These are phyloP conservation scores for Leptopilina boulardi DNA, from an alignment of 1,140 invertebrate species.

Conservation along the genomic window DNA sequence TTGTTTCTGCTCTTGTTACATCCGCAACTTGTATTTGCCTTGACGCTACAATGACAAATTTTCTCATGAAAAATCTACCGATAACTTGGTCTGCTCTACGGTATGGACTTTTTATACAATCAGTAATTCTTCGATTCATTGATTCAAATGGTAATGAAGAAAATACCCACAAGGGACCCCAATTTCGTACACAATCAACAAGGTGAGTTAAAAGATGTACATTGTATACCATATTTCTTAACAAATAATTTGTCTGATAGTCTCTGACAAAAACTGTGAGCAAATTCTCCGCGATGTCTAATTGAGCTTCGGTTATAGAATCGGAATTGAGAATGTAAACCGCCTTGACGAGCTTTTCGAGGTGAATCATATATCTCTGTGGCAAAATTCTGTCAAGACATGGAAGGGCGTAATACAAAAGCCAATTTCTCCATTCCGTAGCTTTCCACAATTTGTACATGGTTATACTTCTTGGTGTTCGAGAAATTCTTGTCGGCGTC, in stretches of 20 bases:
- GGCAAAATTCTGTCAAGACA: slow-evolving; percentile 29
- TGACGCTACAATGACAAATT: slow-evolving; percentile 26
- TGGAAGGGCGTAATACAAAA: no score
- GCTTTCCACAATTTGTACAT: slow-evolving; percentile 37
- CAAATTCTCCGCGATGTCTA: slow-evolving; percentile 33
- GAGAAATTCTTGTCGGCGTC: slow-evolving; percentile 34
- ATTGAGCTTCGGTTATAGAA: slow-evolving; percentile 33
- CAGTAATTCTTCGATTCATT: slow-evolving; percentile 39
- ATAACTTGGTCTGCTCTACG: slow-evolving; percentile 33
- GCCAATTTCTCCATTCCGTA: slow-evolving; percentile 39
- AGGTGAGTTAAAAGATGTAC: slow-evolving; percentile 36
- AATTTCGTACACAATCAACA: slow-evolving; percentile 18
- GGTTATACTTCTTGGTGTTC: not conserved
- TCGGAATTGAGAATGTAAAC: slow-evolving; percentile 37
- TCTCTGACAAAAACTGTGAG: slow-evolving; percentile 10
- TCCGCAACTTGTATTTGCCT: slow-evolving; percentile 8
- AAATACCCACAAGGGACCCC: slow-evolving; percentile 38
- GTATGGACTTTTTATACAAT: slow-evolving; percentile 33
- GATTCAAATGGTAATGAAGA: slow-evolving; percentile 33
- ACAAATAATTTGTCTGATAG: slow-evolving; percentile 31
- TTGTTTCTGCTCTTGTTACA: slow-evolving; percentile 3
- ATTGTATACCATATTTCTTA: slow-evolving; percentile 38
- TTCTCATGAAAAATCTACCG: slow-evolving; percentile 35
- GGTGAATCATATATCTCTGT: not conserved
- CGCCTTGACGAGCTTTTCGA: slow-evolving; percentile 39